Conservation (phyloP, 2,113 vertebrate species). For the Orientallactaga bullata region DNA sequence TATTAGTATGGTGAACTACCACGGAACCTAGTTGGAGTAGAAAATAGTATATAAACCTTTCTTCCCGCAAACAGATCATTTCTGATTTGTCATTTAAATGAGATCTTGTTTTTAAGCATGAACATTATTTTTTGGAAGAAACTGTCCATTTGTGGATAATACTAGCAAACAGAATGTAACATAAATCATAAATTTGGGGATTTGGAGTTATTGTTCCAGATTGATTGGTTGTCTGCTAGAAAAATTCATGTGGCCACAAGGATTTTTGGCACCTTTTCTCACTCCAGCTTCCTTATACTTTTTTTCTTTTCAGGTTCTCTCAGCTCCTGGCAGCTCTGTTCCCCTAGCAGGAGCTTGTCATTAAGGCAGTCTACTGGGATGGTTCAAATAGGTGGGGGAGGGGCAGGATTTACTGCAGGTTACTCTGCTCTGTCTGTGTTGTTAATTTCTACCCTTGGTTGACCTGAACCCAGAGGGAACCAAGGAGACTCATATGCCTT, state of each 20-base stretch:
- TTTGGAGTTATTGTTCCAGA: constrained; percentile 76
- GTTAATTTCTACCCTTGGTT: constrained; percentile 51
- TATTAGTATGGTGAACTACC: neutral
- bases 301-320: constrained; percentile 60
- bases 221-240: constrained; percentile 73
- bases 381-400: neutral
- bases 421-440: neutral
- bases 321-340: constrained; percentile 67
- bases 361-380: constrained; percentile 44
- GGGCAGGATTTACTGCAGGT: neutral
- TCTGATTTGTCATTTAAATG: constrained; percentile 52
- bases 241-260: constrained; percentile 55
- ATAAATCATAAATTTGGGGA: constrained; percentile 75
- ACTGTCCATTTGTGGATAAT: constrained; percentile 73
- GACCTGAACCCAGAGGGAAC: constrained; percentile 60
- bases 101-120: constrained; percentile 81
- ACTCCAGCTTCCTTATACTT: constrained; percentile 35
- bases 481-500: constrained; percentile 49
- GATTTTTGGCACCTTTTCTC: constrained; percentile 73
- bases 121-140: constrained; percentile 75
- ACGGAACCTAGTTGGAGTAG: neutral
- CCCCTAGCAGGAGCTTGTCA: neutral
- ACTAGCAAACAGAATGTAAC: constrained; percentile 76
- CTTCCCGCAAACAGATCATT: constrained; percentile 14
- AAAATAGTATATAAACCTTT: neutral